Base-by-base conservation (phyloP, 2,797 vertebrate species). In the Gouania willdenowi region DNA sequence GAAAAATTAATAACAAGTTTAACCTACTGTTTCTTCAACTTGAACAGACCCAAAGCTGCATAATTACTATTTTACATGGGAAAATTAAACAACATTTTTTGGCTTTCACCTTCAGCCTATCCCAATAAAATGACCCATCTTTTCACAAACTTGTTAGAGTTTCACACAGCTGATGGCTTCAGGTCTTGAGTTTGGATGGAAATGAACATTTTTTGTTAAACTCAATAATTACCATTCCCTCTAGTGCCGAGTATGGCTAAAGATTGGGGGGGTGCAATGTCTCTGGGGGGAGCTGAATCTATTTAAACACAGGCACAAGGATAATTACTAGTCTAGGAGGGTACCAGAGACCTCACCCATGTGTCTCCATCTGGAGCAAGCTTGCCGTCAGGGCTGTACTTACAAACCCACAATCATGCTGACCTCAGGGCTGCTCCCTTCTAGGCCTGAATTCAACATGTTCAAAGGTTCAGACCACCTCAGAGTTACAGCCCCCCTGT, bases 251-350 rank as follows among this genome's bases (percentile, higher is more conserved):
- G 66, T 45, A 48, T 50, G 9, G 14, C 31, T 8, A 24, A 44
- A 68, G 62, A 63, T 26, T 53, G 51, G 52, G 37, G n/a, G 35
- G 35, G 8, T 36, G 62, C 38, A 64, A 39, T 69, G 64, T 69
- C 50, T 65, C 56, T 60, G 24, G 32, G 46, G 61, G 60, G 66
- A 50, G 57, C 53, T 37, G 37, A 22, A 50, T 60, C 57, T 83
- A 83, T 87, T 87, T 85, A 85, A 84, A 83, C 49, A 40, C 62
- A 54, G 41, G 30, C 37, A 63, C 62, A 59, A 47, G 45, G 50
- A 73, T 81, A 78, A 82, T 80, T 64, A 72, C 64, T 56, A 64
- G 57, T 63, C 70, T 57, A 31, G 27, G 45, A 44, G 30, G 52
- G 40, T 28, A 52, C 14, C 36, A 36, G 40, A 71, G 79, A 77